phyloP scores from a whole-genome alignment of 2,888 invertebrate species.

The Falcaria lacertinaria region DNA sequence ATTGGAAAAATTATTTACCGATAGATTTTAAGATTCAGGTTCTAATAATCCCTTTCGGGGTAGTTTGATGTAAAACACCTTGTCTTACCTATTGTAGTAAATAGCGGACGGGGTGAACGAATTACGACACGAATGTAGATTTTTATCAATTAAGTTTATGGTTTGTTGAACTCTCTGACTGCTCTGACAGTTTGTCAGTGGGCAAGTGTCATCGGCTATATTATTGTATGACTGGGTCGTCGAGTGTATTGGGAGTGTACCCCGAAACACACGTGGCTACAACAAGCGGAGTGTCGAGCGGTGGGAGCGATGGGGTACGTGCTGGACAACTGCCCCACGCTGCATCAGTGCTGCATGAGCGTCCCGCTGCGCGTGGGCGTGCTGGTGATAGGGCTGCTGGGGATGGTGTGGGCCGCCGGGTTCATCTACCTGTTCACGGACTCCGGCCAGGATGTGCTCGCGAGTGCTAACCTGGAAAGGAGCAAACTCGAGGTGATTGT shows the following conservation, averaged over 20 bases:
- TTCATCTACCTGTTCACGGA: conserved; percentile 23
- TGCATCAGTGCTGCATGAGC: conserved; percentile 29
- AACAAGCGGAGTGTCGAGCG: neutral
- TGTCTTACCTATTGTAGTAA: too few relatives aligned
- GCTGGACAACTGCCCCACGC: conserved; percentile 32
- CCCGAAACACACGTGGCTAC: too few relatives aligned
- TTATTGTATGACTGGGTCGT: too few relatives aligned
- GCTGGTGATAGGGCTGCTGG: conserved; percentile 19
- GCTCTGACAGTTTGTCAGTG: neutral
- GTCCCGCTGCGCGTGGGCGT: conserved; percentile 24
- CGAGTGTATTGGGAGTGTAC: too few relatives aligned
- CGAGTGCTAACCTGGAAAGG: conserved; percentile 11
- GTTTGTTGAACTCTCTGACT: neutral
- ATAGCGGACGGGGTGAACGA: too few relatives aligned
- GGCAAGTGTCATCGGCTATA: neutral
- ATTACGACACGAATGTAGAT: too few relatives aligned
- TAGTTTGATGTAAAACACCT: too few relatives aligned
- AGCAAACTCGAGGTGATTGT: conserved; percentile 7
- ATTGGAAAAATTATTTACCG: too few relatives aligned
- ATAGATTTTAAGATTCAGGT: too few relatives aligned
- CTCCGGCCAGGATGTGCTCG: conserved; percentile 15
- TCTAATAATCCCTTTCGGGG: too few relatives aligned
- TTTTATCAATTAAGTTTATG: too few relatives aligned
- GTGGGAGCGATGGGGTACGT: conserved; percentile 26
- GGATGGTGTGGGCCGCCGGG: conserved; percentile 24